Conservation (phyloP, 2,888 invertebrate species). For the Spodoptera littoralis region DNA sequence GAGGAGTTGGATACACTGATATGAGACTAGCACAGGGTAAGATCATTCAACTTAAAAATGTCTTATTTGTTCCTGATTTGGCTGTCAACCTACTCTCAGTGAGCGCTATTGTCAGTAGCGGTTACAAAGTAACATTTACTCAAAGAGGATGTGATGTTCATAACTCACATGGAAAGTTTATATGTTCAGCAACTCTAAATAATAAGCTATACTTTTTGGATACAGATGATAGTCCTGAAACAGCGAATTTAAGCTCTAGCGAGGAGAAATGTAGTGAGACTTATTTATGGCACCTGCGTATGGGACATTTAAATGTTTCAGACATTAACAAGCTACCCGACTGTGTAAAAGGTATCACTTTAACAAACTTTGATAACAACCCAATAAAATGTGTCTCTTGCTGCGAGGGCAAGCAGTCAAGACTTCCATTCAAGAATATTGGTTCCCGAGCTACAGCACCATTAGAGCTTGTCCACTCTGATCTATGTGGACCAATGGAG, state of each 20-base stretch:
- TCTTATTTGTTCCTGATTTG: too few species aligned
- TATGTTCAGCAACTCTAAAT: constrained; percentile 10
- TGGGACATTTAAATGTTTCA: neutral
- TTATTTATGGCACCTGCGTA: neutral
- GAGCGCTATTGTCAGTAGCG: too few species aligned
- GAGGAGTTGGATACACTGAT: too few species aligned
- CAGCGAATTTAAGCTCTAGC: constrained; percentile 3
- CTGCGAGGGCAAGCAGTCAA: too few species aligned
- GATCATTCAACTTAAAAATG: too few species aligned
- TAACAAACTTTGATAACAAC: neutral
- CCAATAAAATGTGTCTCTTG: too few species aligned
- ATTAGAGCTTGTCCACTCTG: too few species aligned
- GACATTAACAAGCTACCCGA: neutral
- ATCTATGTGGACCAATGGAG: too few species aligned
- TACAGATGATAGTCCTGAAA: constrained; percentile 5
- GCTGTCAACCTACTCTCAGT: too few species aligned
- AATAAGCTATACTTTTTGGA: constrained; percentile 6
- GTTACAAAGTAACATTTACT: constrained; percentile 2
- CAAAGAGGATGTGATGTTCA: constrained; percentile 6
- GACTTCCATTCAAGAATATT: too few species aligned
- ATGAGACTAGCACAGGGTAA: too few species aligned
- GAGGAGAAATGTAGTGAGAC: constrained; percentile 1
- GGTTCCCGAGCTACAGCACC: too few species aligned
- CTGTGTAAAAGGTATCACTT: neutral
- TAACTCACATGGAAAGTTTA: constrained; percentile 4